Evolutionary conservation across 2,113 vertebrate genomes (phyloP).

Genomic region (Oncorhynchus mykiss): DNA sequence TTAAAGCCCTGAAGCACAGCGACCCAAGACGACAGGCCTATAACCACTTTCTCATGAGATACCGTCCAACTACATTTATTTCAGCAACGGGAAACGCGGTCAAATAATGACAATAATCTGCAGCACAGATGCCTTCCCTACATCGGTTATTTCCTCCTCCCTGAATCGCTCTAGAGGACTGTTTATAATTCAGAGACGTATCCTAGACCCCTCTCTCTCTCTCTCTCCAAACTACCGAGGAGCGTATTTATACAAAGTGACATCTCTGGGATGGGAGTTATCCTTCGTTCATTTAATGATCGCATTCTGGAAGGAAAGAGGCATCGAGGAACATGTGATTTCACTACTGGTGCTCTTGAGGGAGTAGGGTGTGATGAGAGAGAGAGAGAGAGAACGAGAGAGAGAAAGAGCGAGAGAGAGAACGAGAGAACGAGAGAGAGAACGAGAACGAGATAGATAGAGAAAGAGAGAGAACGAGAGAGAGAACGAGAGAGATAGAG

Average conservation of each 20-base stretch:
- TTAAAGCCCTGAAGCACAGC: slow-evolving; percentile 33
- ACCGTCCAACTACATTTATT: slow-evolving; percentile 65
- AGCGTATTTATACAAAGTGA: slow-evolving; percentile 67
- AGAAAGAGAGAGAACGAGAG: too few species aligned
- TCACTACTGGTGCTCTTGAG: slow-evolving; percentile 10
- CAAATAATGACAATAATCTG: slow-evolving; percentile 71
- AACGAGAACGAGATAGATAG: background rate
- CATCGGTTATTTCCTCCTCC: slow-evolving; percentile 66
- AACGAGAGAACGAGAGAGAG: too few species aligned
- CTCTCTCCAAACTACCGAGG: slow-evolving; percentile 43
- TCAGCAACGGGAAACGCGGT: slow-evolving; percentile 64
- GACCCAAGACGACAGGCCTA: slow-evolving; percentile 40
- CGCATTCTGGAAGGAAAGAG: slow-evolving; percentile 3
- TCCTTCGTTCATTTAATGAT: slow-evolving; percentile 40
- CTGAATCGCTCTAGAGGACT: slow-evolving; percentile 51
- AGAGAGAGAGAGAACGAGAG: too few species aligned
- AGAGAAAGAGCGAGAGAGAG: too few species aligned
- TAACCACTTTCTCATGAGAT: slow-evolving; percentile 65
- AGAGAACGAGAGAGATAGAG: too few species aligned
- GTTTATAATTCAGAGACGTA: slow-evolving; percentile 63
- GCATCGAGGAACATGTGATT: slow-evolving; percentile 27
- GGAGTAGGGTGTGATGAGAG: background rate
- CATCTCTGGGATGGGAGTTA: slow-evolving; percentile 57
- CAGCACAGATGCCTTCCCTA: slow-evolving; percentile 67
- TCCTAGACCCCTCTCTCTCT: slow-evolving; percentile 37